Evolutionary conservation across 2,113 vertebrate genomes (phyloP).

Genomic region (Dunckerocampus dactyliophorus): DNA sequence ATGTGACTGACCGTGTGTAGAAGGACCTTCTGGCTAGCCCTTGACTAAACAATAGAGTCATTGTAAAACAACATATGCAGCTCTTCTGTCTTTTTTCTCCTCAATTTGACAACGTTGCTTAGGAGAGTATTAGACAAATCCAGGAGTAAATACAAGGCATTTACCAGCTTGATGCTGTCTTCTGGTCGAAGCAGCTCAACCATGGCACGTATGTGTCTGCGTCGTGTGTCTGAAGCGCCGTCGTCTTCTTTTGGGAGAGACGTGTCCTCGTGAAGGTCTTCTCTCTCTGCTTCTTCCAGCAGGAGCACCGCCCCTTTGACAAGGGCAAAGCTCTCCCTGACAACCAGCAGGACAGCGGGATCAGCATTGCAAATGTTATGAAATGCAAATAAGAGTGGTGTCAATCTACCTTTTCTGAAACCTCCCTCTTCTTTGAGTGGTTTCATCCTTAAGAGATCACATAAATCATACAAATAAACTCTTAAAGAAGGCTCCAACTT

Average conservation of each 20-base stretch:
- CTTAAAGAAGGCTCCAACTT: neutral
- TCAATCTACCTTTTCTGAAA: conserved; percentile 83
- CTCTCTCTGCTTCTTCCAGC: conserved; percentile 74
- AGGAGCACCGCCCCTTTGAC: conserved; percentile 85
- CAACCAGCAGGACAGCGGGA: neutral
- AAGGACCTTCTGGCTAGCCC: neutral
- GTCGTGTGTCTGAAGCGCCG: conserved; percentile 62
- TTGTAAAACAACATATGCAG: neutral
- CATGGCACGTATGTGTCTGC: conserved; percentile 83
- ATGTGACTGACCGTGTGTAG: neutral
- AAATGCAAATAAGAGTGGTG: neutral
- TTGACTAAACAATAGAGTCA: neutral
- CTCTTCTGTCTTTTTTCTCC: neutral
- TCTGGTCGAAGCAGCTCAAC: conserved; percentile 83
- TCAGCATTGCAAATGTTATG: neutral
- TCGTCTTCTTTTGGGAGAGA: conserved; percentile 23
- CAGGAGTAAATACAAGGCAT: conserved; percentile 8
- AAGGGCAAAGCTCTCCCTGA: conserved; percentile 90
- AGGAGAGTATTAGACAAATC: neutral
- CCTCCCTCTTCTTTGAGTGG: conserved; percentile 60
- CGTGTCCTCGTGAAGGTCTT: conserved; percentile 34
- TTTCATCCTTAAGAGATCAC: conserved; percentile 73
- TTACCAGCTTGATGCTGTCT: conserved; percentile 87
- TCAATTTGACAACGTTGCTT: neutral
- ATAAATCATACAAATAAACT: neutral